Evolutionary conservation across 1,140 invertebrate species (phyloP).

Genomic region (Drosophila tani): DNA sequence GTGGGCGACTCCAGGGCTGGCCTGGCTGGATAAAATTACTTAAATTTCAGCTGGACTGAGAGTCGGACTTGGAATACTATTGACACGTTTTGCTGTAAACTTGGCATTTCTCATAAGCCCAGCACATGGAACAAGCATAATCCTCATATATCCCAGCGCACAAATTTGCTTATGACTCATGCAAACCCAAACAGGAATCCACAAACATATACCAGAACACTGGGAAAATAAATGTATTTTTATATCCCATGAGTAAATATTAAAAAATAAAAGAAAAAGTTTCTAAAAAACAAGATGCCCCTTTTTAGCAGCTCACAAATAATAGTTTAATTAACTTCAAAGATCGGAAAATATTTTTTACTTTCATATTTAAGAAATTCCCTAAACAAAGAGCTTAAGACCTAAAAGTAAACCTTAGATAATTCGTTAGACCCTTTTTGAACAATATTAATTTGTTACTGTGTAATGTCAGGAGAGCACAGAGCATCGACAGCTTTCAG

Average conservation of each 20-base stretch:
- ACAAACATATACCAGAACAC: neutral
- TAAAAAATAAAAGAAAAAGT: neutral
- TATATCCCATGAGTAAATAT: neutral
- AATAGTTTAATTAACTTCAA: neutral
- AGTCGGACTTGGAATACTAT: slow-evolving; percentile 61
- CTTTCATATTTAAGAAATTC: neutral
- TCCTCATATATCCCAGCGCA: slow-evolving; percentile 67
- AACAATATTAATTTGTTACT: neutral
- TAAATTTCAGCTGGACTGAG: slow-evolving; percentile 60
- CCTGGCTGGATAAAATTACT: slow-evolving; percentile 51
- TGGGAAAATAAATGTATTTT: neutral
- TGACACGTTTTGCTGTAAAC: slow-evolving; percentile 79
- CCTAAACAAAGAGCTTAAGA: neutral
- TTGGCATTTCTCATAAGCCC: slow-evolving; percentile 75
- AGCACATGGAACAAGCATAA: slow-evolving; percentile 74
- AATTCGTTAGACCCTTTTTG: neutral
- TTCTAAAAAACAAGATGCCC: too few relatives aligned
- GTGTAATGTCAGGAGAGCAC: slow-evolving; percentile 16
- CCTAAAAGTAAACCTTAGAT: neutral
- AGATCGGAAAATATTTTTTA: neutral
- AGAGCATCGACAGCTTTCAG: slow-evolving; percentile 65
- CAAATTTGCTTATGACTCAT: slow-evolving; percentile 76
- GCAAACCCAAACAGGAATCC: slow-evolving; percentile 43
- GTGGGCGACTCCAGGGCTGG: slow-evolving; percentile 5
- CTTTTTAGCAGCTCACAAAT: neutral